Evolutionary conservation across 2,888 invertebrate genomes (phyloP).

Genomic region (Sycophila texana): DNA sequence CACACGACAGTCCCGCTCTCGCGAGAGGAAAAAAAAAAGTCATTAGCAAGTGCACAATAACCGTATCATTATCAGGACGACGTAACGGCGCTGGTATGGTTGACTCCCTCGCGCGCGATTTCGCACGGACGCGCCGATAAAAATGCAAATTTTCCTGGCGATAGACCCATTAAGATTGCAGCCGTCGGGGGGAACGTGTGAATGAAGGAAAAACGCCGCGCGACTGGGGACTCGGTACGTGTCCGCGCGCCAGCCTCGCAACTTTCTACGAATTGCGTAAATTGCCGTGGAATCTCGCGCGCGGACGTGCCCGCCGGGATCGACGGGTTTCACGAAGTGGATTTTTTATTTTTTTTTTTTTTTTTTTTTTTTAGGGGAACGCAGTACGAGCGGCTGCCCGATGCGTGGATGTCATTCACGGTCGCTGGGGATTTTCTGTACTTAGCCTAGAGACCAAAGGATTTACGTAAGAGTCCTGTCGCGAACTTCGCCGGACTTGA

Average conservation of each 20-base stretch:
- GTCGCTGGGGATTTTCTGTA: background rate
- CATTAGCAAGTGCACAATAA: too few species aligned
- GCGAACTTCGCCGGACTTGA: too few species aligned
- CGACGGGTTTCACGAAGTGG: background rate
- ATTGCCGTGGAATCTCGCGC: slow-evolving; percentile 54
- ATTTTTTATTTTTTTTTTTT: background rate
- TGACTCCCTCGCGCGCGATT: background rate
- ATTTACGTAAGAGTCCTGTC: too few species aligned
- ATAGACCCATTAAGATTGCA: background rate
- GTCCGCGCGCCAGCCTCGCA: slow-evolving; percentile 50
- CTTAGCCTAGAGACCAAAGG: background rate
- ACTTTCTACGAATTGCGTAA: slow-evolving; percentile 62
- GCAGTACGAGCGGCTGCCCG: background rate
- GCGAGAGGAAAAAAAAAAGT: too few species aligned
- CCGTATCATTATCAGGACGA: too few species aligned
- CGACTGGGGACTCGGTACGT: background rate
- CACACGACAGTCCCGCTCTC: too few species aligned
- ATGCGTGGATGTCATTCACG: too few species aligned
- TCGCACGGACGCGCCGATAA: slow-evolving; percentile 8
- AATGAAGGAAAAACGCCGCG: background rate
- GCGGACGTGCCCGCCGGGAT: background rate
- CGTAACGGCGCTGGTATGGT: too few species aligned
- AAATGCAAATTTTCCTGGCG: slow-evolving; percentile 28
- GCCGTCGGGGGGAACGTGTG: background rate
- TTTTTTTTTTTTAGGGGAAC: background rate